These are phyloP conservation scores for Clarias fuscus DNA, from an alignment of 2,797 vertebrate genomes.

Conservation along the genomic window DNA sequence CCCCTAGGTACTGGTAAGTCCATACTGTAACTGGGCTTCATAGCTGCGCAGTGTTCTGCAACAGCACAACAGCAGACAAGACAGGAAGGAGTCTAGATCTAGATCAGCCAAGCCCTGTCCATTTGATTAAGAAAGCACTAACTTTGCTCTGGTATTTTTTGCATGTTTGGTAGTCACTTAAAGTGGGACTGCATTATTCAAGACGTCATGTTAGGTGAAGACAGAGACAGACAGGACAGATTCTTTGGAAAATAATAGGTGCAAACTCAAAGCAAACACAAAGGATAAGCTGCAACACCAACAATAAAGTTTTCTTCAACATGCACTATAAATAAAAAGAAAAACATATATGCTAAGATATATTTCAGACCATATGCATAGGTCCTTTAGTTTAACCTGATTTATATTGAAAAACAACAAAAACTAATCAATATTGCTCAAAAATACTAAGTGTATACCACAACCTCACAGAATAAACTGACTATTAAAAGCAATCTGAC, in stretches of 20 bases:
- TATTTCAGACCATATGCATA: conserved; percentile 12
- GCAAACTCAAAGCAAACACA: conserved; percentile 70
- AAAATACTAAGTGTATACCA: background rate
- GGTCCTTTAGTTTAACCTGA: background rate
- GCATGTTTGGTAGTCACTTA: conserved; percentile 69
- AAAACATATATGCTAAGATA: conserved; percentile 38
- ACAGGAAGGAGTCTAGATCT: conserved; percentile 73
- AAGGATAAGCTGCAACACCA: conserved; percentile 64
- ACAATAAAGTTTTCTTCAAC: conserved; percentile 65
- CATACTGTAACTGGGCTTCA: conserved; percentile 84
- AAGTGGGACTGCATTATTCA: conserved; percentile 66
- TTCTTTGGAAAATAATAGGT: conserved; percentile 62
- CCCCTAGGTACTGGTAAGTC: conserved; percentile 87
- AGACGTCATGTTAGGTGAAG: conserved; percentile 69
- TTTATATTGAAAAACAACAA: background rate
- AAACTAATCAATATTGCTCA: background rate
- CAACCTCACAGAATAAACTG: background rate
- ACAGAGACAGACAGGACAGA: conserved; percentile 68
- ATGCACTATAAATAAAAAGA: conserved; percentile 65
- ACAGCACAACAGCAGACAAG: conserved; percentile 88
- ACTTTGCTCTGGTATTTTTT: conserved; percentile 75
- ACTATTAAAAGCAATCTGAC: background rate
- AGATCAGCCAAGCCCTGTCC: conserved; percentile 68
- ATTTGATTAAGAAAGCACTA: conserved; percentile 46
- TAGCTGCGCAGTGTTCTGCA: conserved; percentile 78